Conservation (phyloP, 2,888 invertebrate genomes). For the Eupithecia abbreviata region DNA sequence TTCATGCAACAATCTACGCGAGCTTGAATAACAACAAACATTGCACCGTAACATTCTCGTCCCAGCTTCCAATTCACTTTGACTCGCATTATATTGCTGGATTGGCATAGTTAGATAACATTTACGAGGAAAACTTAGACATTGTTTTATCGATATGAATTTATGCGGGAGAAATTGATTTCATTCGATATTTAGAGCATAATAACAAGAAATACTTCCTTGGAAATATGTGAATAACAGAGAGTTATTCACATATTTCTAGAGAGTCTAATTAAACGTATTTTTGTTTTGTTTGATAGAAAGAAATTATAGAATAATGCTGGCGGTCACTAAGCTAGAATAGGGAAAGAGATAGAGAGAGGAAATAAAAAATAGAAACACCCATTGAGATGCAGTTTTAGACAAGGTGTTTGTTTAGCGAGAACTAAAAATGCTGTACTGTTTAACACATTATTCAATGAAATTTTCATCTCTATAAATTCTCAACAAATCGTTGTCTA, state of each 20-base stretch:
- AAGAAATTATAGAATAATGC: too few relatives aligned
- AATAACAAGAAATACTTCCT: constrained; percentile 1
- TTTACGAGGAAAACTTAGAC: not conserved
- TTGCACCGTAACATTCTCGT: not conserved
- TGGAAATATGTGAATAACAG: not conserved
- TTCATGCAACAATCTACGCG: not conserved
- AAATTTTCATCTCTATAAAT: too few relatives aligned
- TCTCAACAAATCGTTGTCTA: too few relatives aligned
- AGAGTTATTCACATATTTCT: not conserved
- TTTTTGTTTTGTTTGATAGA: too few relatives aligned
- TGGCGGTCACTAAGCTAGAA: too few relatives aligned
- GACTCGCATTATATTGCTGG: not conserved
- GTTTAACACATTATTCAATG: too few relatives aligned
- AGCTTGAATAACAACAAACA: not conserved
- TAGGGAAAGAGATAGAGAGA: too few relatives aligned
- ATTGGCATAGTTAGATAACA: not conserved
- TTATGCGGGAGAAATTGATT: not conserved
- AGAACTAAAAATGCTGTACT: too few relatives aligned
- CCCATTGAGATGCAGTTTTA: too few relatives aligned
- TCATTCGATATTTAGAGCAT: not conserved
- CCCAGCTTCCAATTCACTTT: not conserved
- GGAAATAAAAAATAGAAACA: too few relatives aligned
- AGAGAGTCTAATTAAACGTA: too few relatives aligned
- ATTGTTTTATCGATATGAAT: not conserved
- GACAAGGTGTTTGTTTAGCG: too few relatives aligned